Evolutionary conservation across 2,113 vertebrate species (phyloP), one percentile per base, ranked within the genome.

Genomic region (Boleophthalmus pectinirostris): DNA sequence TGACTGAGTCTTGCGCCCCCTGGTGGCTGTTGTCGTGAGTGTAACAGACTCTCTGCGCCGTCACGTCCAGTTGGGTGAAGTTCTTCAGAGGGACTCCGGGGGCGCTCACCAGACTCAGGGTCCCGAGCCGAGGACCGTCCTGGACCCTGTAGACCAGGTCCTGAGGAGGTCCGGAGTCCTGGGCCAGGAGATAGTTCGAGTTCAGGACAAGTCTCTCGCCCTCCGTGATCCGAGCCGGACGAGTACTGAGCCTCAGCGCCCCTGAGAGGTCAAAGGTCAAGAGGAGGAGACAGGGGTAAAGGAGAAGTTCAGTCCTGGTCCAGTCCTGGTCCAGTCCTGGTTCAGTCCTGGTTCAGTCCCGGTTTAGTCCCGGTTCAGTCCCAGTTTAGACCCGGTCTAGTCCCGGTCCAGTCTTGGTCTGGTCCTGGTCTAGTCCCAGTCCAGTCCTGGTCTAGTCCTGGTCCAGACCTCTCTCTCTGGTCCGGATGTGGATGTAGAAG

Each of bases 201-300:
- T 87, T 96, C 90, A 99, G 95, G 92, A 96, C 94, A 84, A 96
- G 93, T 84, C 95, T 94, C 93, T 97, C 94, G 77, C 97, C 97
- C 92, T 96, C 96, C 11, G 23, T 25, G 89, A 84, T 93, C 94
- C 98, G 94, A 87, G 97, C 94, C 69, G 94, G 91, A 90, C 92
- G 95, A 92, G 91, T 93, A 90, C 92, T 89, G 82, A 98, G 92
- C 88, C 93, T 90, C 81, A 98, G 92, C 89, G 96, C 94, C 92
- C 95, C 96, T 97, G 93, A n/a, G 13, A 61, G 51, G 45, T 24
- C 3, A 29, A 35, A 76, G n/a, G n/a, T 66, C 18, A 63, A 38
- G 45, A 1, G 10, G 14, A n/a, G 56, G n/a, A 14, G 38, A 43
- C 7, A 43, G 38, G 38, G 38, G 9, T 43, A 4, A 29, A 29